Conservation (phyloP, 2,113 vertebrate species). For the Oreocharis arfaki region DNA sequence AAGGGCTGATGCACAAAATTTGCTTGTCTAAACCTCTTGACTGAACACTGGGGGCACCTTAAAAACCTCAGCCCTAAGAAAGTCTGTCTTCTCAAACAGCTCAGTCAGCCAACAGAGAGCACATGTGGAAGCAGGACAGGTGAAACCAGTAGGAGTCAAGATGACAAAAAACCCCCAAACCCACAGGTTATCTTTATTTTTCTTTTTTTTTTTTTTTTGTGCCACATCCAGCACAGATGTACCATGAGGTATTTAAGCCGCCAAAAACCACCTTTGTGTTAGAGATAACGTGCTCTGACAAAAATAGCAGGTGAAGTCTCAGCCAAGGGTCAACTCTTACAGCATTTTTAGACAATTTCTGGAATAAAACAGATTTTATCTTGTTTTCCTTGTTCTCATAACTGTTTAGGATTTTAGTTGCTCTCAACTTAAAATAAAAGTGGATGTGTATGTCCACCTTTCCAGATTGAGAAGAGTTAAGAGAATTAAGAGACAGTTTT, state of each 20-base stretch:
- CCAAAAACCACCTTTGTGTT: neutral
- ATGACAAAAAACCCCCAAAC: neutral
- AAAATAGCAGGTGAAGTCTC: neutral
- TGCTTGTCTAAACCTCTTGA: neutral
- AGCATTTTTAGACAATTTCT: neutral
- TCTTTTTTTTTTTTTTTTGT: neutral
- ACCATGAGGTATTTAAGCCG: neutral
- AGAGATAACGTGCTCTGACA: neutral
- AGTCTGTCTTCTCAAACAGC: conserved; percentile 28
- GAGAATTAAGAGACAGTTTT: neutral
- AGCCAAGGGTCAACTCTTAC: neutral
- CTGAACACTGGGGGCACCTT: neutral
- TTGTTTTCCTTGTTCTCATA: neutral
- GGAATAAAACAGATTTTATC: neutral
- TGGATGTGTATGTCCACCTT: neutral
- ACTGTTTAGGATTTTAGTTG: neutral
- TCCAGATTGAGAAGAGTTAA: neutral
- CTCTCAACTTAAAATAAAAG: neutral
- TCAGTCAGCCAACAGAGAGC: conserved; percentile 23
- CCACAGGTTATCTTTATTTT: too few relatives aligned
- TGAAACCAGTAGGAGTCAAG: neutral
- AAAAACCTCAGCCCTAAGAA: neutral
- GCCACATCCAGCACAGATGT: neutral
- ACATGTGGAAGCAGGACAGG: neutral
- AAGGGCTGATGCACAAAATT: neutral